A percentile compares a stretch with the other conserved stretches of the same genome.
These are phyloP conservation scores for Apteryx mantelli DNA, from an alignment of 2,113 vertebrate species.

Conservation along the genomic window DNA sequence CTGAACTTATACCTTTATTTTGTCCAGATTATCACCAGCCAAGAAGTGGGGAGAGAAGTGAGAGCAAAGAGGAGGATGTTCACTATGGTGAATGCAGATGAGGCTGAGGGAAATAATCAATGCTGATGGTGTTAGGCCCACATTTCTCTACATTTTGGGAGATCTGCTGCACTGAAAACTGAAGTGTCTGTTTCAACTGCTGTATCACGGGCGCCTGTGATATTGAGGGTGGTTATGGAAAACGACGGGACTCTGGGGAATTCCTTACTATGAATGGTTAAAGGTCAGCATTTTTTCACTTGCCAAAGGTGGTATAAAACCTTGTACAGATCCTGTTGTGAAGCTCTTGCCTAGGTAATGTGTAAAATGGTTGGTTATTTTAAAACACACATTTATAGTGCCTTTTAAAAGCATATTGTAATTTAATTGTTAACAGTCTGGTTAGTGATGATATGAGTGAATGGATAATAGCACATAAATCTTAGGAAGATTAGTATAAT, in stretches of 20 bases:
- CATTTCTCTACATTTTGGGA: background rate
- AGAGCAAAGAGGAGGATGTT: rapidly evolving
- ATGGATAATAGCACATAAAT: background rate
- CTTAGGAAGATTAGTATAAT: background rate
- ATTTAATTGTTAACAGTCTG: background rate
- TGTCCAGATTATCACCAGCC: background rate
- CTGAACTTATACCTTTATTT: background rate
- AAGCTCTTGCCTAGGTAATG: background rate
- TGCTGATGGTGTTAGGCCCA: background rate
- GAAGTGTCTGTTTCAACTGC: background rate
- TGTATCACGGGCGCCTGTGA: background rate
- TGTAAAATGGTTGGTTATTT: background rate
- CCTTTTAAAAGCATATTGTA: background rate
- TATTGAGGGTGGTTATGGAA: background rate
- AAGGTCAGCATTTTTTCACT: background rate
- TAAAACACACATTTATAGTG: background rate
- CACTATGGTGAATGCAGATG: rapidly evolving
- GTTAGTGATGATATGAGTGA: background rate
- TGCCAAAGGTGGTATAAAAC: background rate
- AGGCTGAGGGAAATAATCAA: rapidly evolving
- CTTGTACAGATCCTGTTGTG: background rate
- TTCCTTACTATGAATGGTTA: background rate
- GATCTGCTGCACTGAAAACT: background rate
- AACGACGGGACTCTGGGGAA: background rate
- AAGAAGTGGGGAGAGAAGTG: rapidly evolving